Conservation (phyloP, 2,113 vertebrate species). For the Cyrtonyx montezumae region DNA sequence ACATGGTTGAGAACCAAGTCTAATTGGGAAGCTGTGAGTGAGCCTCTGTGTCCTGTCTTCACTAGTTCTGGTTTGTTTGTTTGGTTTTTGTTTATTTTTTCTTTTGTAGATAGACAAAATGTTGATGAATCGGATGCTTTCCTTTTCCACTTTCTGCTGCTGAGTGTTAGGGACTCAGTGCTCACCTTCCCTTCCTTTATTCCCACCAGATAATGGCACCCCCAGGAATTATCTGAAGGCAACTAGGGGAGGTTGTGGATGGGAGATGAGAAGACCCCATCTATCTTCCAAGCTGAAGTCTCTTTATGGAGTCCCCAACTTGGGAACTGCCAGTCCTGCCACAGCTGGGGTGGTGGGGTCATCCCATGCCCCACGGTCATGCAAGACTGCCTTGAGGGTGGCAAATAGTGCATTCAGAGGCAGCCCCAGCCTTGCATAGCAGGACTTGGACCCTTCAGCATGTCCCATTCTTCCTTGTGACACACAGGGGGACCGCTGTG, state of each 20-base stretch:
- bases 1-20: constrained; percentile 3
- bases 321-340: not conserved
- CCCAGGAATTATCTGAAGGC: not conserved
- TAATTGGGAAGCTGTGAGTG: constrained; percentile 21
- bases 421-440: not conserved
- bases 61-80: not conserved
- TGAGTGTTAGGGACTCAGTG: not conserved
- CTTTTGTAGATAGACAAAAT: not conserved
- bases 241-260: accelerated
- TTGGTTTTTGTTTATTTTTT: not conserved
- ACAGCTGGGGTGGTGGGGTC: accelerated
- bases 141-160: not conserved
- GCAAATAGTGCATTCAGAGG: not conserved
- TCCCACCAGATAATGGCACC: accelerated
- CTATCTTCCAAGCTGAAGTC: not conserved
- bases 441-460: not conserved
- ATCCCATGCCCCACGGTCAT: accelerated
- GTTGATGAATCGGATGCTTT: not conserved
- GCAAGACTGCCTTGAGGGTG: accelerated
- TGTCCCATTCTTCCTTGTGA: not conserved
- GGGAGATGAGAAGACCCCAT: not conserved
- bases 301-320: not conserved
- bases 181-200: not conserved
- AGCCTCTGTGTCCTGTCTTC: not conserved
- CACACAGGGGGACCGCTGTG: accelerated